Percentiles rank a stretch among this genome's conserved stretches.
Evolutionary conservation across 1,140 invertebrate genomes (phyloP).

Genomic region (Drosophila aff.): DNA sequence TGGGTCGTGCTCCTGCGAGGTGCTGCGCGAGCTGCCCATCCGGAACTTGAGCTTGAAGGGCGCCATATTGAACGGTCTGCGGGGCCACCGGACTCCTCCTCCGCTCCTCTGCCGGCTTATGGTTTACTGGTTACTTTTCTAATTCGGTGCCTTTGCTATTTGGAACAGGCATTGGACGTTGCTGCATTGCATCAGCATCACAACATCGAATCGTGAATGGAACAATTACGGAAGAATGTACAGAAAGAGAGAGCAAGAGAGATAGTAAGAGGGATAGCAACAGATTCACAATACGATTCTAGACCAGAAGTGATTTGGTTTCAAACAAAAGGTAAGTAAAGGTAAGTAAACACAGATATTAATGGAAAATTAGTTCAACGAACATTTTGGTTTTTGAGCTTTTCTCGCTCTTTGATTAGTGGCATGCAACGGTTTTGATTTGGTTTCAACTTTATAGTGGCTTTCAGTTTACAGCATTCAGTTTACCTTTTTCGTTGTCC

Average conservation of each 20-base stretch:
- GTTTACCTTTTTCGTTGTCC: conserved; percentile 25
- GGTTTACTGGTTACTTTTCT: conserved; percentile 25
- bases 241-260: conserved; percentile 50
- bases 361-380: conserved; percentile 8
- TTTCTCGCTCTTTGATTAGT: conserved; percentile 18
- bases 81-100: background rate
- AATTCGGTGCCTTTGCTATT: conserved; percentile 27
- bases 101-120: conserved; percentile 12
- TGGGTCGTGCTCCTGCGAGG: conserved; percentile 84
- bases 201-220: conserved; percentile 44
- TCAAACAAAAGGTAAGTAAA: conserved; percentile 9
- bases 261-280: conserved; percentile 31
- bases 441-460: conserved; percentile 3
- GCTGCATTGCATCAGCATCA: conserved; percentile 36
- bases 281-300: conserved; percentile 24
- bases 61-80: conserved; percentile 59
- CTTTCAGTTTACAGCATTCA: background rate
- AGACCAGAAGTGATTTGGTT: conserved; percentile 25
- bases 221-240: conserved; percentile 33
- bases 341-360: conserved; percentile 10
- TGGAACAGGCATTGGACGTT: conserved; percentile 56
- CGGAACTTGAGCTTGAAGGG: conserved; percentile 85
- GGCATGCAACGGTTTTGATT: conserved; percentile 41
- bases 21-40: conserved; percentile 84
- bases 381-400: conserved; percentile 11